Evolutionary conservation across 1,140 invertebrate genomes (phyloP).

Genomic region (Caenorhabditis tropicalis): DNA sequence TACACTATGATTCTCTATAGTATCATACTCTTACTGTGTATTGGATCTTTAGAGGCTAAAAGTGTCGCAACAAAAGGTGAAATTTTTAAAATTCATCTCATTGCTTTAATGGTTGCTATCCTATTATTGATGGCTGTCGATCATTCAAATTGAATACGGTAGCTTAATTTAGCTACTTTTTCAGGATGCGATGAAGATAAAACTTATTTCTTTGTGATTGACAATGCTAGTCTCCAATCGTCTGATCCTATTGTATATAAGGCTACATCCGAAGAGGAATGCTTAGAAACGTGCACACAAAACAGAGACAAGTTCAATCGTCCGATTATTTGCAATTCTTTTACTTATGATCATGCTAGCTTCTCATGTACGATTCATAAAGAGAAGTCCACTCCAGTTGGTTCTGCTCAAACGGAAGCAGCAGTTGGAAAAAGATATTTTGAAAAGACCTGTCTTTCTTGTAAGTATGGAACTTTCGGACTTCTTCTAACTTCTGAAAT

Average conservation of each 20-base stretch:
- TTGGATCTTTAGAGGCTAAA: not conserved
- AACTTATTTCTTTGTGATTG: conserved; percentile 58
- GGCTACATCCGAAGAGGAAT: conserved; percentile 59
- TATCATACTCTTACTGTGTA: not conserved
- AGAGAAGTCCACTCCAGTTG: conserved; percentile 53
- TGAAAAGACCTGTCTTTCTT: conserved; percentile 68
- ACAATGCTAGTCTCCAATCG: conserved; percentile 51
- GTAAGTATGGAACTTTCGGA: conserved; percentile 53
- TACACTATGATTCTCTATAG: not conserved
- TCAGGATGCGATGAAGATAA: conserved; percentile 51
- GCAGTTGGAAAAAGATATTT: conserved; percentile 63
- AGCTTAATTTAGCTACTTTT: too few relatives aligned
- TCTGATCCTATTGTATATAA: conserved; percentile 47
- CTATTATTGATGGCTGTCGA: too few relatives aligned
- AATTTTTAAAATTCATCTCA: too few relatives aligned
- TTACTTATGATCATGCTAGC: conserved; percentile 57
- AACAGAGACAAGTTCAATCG: conserved; percentile 56
- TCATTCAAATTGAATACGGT: too few relatives aligned
- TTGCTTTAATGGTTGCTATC: not conserved
- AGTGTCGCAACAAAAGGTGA: not conserved
- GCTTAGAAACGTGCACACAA: conserved; percentile 50
- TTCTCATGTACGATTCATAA: conserved; percentile 58
- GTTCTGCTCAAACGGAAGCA: conserved; percentile 18
- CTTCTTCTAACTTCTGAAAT: too few relatives aligned
- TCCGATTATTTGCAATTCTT: conserved; percentile 56